Evolutionary conservation across 2,888 invertebrate genomes (phyloP).

Genomic region (Callosobruchus maculatus): DNA sequence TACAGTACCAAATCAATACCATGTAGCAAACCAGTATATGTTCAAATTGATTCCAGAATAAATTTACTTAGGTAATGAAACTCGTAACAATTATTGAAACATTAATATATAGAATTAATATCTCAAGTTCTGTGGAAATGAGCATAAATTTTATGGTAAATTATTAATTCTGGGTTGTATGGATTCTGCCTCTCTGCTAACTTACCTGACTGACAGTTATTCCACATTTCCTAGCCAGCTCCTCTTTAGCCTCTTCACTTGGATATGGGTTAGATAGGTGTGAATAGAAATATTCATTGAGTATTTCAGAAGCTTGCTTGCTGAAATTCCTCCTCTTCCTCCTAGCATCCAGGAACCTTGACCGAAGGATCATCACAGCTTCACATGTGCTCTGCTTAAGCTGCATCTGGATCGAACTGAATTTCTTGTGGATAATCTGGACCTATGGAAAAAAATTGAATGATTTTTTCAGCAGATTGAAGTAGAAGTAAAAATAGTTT

Average conservation of each 20-base stretch:
- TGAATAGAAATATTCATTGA: slow-evolving; percentile 99
- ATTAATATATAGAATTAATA: too few species aligned
- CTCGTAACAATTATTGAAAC: too few species aligned
- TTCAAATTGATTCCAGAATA: too few species aligned
- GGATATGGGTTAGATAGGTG: slow-evolving; percentile 99
- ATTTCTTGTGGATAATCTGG: slow-evolving; percentile 97
- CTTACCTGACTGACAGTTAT: slow-evolving; percentile 72
- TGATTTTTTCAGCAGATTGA: too few species aligned
- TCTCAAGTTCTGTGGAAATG: too few species aligned
- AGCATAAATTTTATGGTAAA: too few species aligned
- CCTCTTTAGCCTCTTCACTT: slow-evolving; percentile 99
- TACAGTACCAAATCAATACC: too few species aligned
- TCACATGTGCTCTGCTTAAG: slow-evolving; percentile 99
- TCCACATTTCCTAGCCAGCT: slow-evolving; percentile 97
- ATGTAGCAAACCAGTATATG: too few species aligned
- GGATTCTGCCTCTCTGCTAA: too few species aligned
- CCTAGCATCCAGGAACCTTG: slow-evolving; percentile 74
- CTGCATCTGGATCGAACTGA: slow-evolving; percentile 97
- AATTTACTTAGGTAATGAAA: too few species aligned
- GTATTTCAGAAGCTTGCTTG: slow-evolving; percentile 98
- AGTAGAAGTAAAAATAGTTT: too few species aligned
- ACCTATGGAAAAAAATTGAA: slow-evolving; percentile 39
- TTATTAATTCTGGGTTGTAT: too few species aligned
- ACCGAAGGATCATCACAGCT: slow-evolving; percentile 97
- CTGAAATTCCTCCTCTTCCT: slow-evolving; percentile 97